A percentile compares a stretch with the other conserved stretches of the same genome.
These are phyloP conservation scores for Drosophila pruinosa DNA, from an alignment of 1,140 invertebrate genomes.

Conservation along the genomic window DNA sequence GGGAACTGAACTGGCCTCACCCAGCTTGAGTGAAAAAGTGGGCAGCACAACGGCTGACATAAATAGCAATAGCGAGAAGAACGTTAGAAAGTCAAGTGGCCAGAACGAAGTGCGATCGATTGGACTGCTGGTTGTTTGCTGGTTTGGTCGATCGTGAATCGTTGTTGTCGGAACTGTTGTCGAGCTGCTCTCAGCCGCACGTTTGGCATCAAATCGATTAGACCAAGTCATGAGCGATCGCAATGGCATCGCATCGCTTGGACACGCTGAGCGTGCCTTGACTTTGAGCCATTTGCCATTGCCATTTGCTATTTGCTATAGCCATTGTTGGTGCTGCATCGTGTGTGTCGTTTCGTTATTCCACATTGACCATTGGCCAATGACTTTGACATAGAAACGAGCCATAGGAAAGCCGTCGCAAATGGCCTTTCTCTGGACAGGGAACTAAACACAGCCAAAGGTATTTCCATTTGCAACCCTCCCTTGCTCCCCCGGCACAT, in stretches of 20 bases:
- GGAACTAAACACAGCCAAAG: background rate
- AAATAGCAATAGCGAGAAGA: conserved; percentile 44
- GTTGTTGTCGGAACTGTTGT: conserved; percentile 11
- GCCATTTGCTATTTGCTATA: background rate
- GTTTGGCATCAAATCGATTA: conserved; percentile 77
- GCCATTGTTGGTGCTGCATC: conserved; percentile 8
- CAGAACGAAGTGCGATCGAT: conserved; percentile 54
- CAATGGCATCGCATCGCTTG: conserved; percentile 38
- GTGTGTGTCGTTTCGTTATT: conserved; percentile 64
- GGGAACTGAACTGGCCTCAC: background rate
- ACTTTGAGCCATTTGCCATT: conserved; percentile 4
- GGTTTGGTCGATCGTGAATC: too few relatives aligned
- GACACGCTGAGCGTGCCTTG: conserved; percentile 41
- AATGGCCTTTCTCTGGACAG: conserved; percentile 57
- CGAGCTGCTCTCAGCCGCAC: conserved; percentile 27
- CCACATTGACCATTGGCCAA: conserved; percentile 69
- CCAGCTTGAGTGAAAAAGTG: background rate
- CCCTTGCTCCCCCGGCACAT: conserved; percentile 23
- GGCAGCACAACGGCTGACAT: conserved; percentile 46
- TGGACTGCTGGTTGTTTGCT: too few relatives aligned
- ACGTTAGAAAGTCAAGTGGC: conserved; percentile 61
- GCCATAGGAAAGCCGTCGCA: conserved; percentile 13
- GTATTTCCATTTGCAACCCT: conserved; percentile 19
- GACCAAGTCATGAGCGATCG: conserved; percentile 49
- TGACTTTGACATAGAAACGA: conserved; percentile 76